Base-by-base conservation (phyloP, 2,113 vertebrate genomes). In the Bombycilla garrulus region DNA sequence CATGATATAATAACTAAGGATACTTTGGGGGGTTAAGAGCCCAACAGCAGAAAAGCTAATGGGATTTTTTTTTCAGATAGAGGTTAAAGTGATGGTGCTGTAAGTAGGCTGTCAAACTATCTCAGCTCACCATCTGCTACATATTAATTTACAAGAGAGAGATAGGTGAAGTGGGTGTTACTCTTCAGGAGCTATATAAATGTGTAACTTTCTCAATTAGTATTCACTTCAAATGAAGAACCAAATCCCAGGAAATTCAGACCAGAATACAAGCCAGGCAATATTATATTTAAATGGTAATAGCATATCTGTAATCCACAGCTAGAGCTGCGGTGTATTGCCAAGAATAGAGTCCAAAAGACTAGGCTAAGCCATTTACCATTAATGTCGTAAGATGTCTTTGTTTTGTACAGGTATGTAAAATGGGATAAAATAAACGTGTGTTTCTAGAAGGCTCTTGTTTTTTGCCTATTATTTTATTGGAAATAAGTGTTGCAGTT, bases 31-130 rank as follows among this genome's bases (percentile, higher is more conserved):
- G 84, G 94, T 96, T 96, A 95, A 89, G 88, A 93, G 88, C 90
- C 95, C 92, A 95, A 96, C 83, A 96, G 94, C 86, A 96, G 95
- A 96, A 96, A 96, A 93, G 91, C 90, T 97, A 96, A 96, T 96
- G 96, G 92, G 93, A 95, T 95, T 96, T 95, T 96, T 95, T 89
- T 96, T 96, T 97, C 86, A 91, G 83, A 93, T 64, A 62, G 93
- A 96, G 90, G 95, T 94, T 97, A 96, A 96, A 95, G 62, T 95
- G 93, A 94, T 95, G 96, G 90, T 93, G 82, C 92, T 95, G 76
- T 96, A 96, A 96, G 90, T 92, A 95, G 90, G 45, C 95, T 96
- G 95, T 97, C 94, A 97, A 76, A 94, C 87, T 95, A 96, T 96
- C 96, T 96, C 92, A 93, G 79, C 93, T 96, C 95, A 96, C 92